These are phyloP conservation scores for Leptura quadrifasciata DNA, from an alignment of 2,888 invertebrate species.

Conservation along the genomic window DNA sequence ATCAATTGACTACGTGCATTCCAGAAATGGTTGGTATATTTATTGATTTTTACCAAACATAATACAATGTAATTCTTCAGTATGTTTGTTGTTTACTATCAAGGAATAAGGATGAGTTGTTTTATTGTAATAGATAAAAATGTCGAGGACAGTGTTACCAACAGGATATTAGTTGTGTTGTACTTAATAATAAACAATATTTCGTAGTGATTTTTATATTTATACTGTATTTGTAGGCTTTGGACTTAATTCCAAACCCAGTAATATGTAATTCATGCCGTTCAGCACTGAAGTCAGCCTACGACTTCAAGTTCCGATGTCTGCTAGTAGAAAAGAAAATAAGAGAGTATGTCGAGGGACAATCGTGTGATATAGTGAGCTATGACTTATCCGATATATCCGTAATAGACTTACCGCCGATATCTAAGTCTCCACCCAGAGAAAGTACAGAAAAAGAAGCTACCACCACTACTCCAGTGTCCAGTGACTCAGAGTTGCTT, in stretches of 20 bases:
- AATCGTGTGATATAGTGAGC: slow-evolving; percentile 51
- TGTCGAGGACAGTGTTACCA: neutral
- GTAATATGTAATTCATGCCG: slow-evolving; percentile 63
- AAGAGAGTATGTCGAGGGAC: slow-evolving; percentile 60
- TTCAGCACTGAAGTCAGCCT: slow-evolving; percentile 60
- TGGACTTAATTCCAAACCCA: slow-evolving; percentile 63
- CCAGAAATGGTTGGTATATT: slow-evolving; percentile 64
- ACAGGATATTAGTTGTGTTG: neutral
- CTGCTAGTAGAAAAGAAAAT: slow-evolving; percentile 64
- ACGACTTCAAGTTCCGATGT: slow-evolving; percentile 63
- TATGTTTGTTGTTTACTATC: neutral
- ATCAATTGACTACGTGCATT: slow-evolving; percentile 66
- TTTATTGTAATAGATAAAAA: neutral
- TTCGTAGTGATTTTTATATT: neutral
- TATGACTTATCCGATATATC: slow-evolving; percentile 59
- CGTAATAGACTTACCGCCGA: slow-evolving; percentile 53
- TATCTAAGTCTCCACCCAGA: slow-evolving; percentile 37
- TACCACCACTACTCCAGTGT: slow-evolving; percentile 7
- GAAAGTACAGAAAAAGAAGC: slow-evolving; percentile 23
- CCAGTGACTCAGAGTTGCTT: slow-evolving; percentile 43
- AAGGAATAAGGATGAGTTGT: neutral
- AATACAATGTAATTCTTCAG: neutral
- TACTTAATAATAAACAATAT: neutral
- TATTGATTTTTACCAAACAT: slow-evolving; percentile 12
- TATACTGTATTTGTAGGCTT: slow-evolving; percentile 54